Percentiles rank a stretch among this genome's conserved stretches.
phyloP scores from a whole-genome alignment of 1,140 invertebrate species.

The Drosophila subobscura region DNA sequence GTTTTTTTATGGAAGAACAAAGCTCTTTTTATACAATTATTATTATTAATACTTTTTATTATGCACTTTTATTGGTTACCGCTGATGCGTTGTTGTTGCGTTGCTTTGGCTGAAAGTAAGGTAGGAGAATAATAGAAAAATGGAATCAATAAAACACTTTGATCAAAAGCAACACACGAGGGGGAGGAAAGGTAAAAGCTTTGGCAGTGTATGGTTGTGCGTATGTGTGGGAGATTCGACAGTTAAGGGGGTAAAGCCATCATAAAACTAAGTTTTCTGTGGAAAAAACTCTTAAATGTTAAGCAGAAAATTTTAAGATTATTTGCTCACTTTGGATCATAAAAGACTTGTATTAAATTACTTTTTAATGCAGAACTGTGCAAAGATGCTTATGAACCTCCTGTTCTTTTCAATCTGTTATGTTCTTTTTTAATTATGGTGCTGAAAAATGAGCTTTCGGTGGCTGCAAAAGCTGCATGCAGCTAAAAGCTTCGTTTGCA shows the following conservation, averaged over 20 bases:
- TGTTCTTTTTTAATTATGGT: not conserved
- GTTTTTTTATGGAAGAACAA: slow-evolving; percentile 7
- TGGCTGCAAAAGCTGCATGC: slow-evolving; percentile 57
- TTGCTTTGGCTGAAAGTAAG: slow-evolving; percentile 61
- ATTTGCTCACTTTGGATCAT: too few relatives aligned
- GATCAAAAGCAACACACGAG: slow-evolving; percentile 18
- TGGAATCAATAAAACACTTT: slow-evolving; percentile 56
- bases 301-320: too few relatives aligned
- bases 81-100: slow-evolving; percentile 25
- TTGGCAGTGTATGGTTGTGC: slow-evolving; percentile 16
- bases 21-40: not conserved
- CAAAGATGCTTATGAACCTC: not conserved
- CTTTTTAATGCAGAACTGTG: not conserved
- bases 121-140: slow-evolving; percentile 22
- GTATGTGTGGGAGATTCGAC: not conserved
- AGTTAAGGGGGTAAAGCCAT: not conserved
- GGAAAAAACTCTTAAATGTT: too few relatives aligned
- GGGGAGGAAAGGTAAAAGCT: slow-evolving; percentile 44
- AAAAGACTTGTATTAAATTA: too few relatives aligned
- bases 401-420: not conserved
- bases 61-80: slow-evolving; percentile 32
- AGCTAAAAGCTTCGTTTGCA: slow-evolving; percentile 55
- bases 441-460: slow-evolving; percentile 48
- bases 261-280: too few relatives aligned
- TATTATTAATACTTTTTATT: slow-evolving; percentile 13